Percentiles rank a stretch among this genome's conserved stretches.
Evolutionary conservation across 2,888 invertebrate species (phyloP).

Genomic region (Acleris laterana): DNA sequence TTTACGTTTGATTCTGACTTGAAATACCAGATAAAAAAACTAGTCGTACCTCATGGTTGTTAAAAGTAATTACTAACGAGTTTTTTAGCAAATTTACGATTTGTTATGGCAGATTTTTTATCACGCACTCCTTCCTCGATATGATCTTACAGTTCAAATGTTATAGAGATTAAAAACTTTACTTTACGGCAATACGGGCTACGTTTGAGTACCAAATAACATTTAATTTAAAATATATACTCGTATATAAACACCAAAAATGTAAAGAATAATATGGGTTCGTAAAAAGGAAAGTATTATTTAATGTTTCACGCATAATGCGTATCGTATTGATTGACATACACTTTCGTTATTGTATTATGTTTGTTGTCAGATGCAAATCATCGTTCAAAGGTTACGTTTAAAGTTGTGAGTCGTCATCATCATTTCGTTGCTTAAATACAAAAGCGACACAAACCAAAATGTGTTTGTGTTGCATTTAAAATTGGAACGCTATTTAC

Average conservation of each 20-base stretch:
- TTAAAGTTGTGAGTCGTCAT: background rate
- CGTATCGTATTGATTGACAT: background rate
- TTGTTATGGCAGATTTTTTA: slow-evolving; percentile 3
- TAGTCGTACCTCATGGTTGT: background rate
- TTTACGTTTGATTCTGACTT: too few relatives aligned
- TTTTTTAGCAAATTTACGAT: slow-evolving; percentile 16
- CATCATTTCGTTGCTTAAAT: too few relatives aligned
- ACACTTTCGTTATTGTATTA: background rate
- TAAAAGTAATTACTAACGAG: background rate
- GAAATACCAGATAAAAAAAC: too few relatives aligned
- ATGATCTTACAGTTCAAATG: too few relatives aligned
- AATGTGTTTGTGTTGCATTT: too few relatives aligned
- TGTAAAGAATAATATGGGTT: background rate
- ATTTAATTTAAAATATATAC: too few relatives aligned
- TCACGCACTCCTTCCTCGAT: background rate
- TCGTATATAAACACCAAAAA: background rate
- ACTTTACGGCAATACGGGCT: too few relatives aligned
- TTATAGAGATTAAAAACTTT: too few relatives aligned
- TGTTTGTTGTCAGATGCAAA: background rate
- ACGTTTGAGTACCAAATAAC: too few relatives aligned
- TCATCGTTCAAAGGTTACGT: background rate
- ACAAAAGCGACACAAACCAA: too few relatives aligned
- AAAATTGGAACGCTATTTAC: too few relatives aligned
- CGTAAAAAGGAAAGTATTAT: background rate
- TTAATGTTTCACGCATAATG: background rate